Evolutionary conservation across 2,797 vertebrate genomes (phyloP), one percentile per base, ranked within the genome.

Genomic region (Limnodromus scolopaceus): DNA sequence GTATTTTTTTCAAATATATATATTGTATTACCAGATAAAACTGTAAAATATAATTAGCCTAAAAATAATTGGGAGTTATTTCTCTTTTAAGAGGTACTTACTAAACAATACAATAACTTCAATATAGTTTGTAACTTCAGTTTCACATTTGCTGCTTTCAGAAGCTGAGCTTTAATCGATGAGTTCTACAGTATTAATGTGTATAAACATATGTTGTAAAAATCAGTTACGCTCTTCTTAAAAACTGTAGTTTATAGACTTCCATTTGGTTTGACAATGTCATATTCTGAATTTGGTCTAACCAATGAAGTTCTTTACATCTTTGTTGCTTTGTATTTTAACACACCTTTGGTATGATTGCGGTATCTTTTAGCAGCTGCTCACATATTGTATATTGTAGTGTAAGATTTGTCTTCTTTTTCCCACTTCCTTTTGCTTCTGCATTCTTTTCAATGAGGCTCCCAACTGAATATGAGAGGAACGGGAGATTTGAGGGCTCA

Each of bases 401-500:
- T 97, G 88, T 98, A 98, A 98, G 98, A 98, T 92, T 92, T 98
- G 95, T 98, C 97, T 97, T 98, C 98, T 98, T 97, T 98, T 98
- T 98, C 98, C 98, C 98, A 97, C 97, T 98, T 98, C 97, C 95
- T 97, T 98, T 92, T 98, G 97, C 98, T 98, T 98, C 98, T 97
- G 68, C 97, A 78, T 98, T 98, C 96, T 98, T 96, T 97, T 97
- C 98, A 97, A 98, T 99, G 99, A 99, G 99, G 98, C 98, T 99
- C 98, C 99, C 99, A 97, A 99, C 99, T 98, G 99, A 99, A 98
- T 99, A 99, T 99, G 99, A 99, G 98, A 99, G 99, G 99, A 99
- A 99, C 99, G 99, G 99, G 99, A 99, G 99, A 99, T 99, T 99
- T 99, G 99, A 99, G 99, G 99, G 99, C 98, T 99, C 99, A 99